Conservation (phyloP, 35 echinoderm and acorn worm species). For the Acanthaster planci region DNA sequence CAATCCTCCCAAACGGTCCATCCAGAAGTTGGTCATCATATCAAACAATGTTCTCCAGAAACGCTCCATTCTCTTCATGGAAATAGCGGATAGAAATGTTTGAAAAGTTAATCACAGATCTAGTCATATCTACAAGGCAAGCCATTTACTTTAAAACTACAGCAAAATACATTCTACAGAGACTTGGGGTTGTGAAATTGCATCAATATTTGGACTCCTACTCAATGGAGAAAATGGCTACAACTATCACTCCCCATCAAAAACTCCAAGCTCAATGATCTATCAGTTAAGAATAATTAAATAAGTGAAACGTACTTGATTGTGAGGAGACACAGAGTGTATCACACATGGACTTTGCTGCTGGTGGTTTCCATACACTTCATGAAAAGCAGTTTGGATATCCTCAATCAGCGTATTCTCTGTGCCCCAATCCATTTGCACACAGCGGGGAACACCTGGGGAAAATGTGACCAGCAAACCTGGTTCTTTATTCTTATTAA, state of each 20-base stretch:
- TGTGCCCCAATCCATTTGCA: not conserved
- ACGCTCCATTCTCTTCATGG: not conserved
- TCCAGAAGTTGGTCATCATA: not conserved
- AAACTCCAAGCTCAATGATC: too few relatives aligned
- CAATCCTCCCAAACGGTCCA: not conserved
- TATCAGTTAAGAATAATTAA: too few relatives aligned
- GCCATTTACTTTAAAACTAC: too few relatives aligned
- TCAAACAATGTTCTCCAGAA: not conserved
- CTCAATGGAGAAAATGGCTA: not conserved
- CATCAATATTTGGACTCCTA: not conserved
- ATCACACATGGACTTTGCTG: not conserved
- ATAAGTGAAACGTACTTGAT: too few relatives aligned
- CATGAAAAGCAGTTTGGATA: conserved; percentile 4
- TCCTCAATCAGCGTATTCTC: not conserved
- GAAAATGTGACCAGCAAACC: not conserved
- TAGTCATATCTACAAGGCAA: too few relatives aligned
- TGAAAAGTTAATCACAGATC: not conserved
- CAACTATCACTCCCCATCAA: too few relatives aligned
- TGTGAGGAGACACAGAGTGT: not conserved
- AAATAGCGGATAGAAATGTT: not conserved
- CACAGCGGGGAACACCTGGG: not conserved
- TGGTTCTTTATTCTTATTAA: not conserved
- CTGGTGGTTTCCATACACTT: not conserved
- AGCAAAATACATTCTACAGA: too few relatives aligned
- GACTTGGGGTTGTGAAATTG: not conserved